Percentiles rank a stretch among this genome's conserved stretches.
Evolutionary conservation across 2,888 invertebrate genomes (phyloP).

Genomic region (Brachypterus glaber): DNA sequence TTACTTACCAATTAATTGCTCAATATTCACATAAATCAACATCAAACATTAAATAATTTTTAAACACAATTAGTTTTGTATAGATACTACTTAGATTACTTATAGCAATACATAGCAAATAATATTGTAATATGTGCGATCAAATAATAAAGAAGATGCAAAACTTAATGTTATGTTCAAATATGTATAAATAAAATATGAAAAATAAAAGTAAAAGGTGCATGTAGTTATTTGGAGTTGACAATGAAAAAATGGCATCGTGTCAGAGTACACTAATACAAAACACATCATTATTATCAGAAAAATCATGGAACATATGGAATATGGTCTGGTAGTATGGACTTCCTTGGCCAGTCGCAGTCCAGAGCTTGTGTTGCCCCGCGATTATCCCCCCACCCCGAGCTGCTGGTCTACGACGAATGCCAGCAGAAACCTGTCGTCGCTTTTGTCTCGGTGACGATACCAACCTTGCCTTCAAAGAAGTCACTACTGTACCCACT

Average conservation of each 20-base stretch:
- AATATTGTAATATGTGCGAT: too few species aligned
- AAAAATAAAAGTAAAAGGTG: not conserved
- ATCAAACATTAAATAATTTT: too few species aligned
- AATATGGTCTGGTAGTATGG: constrained; percentile 24
- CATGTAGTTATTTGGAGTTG: constrained; percentile 3
- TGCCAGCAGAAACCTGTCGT: constrained; percentile 15
- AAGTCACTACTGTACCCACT: constrained; percentile 97
- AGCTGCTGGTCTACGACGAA: constrained; percentile 22
- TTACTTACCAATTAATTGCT: too few species aligned
- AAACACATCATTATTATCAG: constrained; percentile 1
- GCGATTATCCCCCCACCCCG: constrained; percentile 30
- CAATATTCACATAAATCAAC: too few species aligned
- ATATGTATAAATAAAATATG: too few species aligned
- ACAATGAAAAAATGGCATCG: constrained; percentile 3
- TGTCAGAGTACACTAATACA: not conserved
- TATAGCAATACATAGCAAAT: too few species aligned
- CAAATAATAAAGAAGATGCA: too few species aligned
- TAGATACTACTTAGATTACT: too few species aligned
- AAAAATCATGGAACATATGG: constrained; percentile 19
- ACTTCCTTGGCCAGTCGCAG: constrained; percentile 23
- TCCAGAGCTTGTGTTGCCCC: constrained; percentile 31
- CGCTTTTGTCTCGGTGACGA: constrained; percentile 35
- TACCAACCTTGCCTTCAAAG: constrained; percentile 97
- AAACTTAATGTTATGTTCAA: too few species aligned
- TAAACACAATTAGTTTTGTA: too few species aligned